A percentile compares a stretch with the other conserved stretches of the same genome.
Evolutionary conservation across 2,888 invertebrate genomes (phyloP).

Genomic region (Drosophila nr. fundita): DNA sequence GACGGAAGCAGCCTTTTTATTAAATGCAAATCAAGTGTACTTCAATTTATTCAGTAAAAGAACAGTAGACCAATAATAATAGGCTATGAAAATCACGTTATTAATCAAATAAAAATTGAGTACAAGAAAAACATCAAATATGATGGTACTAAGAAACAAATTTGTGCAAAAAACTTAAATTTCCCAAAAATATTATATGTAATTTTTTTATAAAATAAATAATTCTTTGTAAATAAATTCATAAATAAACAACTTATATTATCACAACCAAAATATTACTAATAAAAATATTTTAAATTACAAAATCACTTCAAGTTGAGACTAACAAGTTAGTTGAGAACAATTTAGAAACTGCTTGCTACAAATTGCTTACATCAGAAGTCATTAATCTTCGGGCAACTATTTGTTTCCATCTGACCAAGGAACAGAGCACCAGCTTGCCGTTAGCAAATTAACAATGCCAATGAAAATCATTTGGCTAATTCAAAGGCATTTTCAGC

Average conservation of each 20-base stretch:
- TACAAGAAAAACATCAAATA: not conserved
- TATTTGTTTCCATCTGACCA: slow-evolving; percentile 20
- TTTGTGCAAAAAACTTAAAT: not conserved
- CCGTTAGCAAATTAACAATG: slow-evolving; percentile 40
- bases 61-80: slow-evolving; percentile 11
- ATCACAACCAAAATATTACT: not conserved
- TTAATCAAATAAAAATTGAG: too few relatives aligned
- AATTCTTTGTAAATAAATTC: not conserved
- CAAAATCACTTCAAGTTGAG: not conserved
- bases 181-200: too few relatives aligned
- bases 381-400: slow-evolving; percentile 14
- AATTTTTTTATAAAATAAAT: too few relatives aligned
- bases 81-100: not conserved
- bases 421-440: slow-evolving; percentile 16
- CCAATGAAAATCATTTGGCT: slow-evolving; percentile 36
- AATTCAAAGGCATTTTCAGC: slow-evolving; percentile 3
- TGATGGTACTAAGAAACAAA: not conserved
- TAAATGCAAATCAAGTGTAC: slow-evolving; percentile 41
- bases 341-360: not conserved
- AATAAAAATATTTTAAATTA: not conserved
- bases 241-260: too few relatives aligned
- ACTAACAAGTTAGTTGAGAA: not conserved
- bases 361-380: not conserved
- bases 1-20: slow-evolving; percentile 10
- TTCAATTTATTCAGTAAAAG: slow-evolving; percentile 5